Evolutionary conservation across 1,140 invertebrate species (phyloP).

Genomic region (Holotrichia oblita): DNA sequence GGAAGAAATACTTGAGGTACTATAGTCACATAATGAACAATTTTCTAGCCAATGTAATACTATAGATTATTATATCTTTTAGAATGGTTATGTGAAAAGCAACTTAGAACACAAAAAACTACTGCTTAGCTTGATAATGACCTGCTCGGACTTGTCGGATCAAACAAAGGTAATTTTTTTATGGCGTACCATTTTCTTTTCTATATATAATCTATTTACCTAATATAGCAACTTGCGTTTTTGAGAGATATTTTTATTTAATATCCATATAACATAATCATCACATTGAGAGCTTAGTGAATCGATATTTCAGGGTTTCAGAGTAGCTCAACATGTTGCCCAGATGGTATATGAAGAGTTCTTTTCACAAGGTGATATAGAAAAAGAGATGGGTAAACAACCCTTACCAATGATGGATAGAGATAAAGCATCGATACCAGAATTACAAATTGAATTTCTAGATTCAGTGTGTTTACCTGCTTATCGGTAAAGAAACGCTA

Average conservation of each 20-base stretch:
- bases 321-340: conserved; percentile 73
- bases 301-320: conserved; percentile 63
- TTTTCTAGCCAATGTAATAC: background rate
- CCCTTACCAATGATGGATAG: conserved; percentile 85
- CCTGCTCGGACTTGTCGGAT: conserved; percentile 84
- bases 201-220: no score
- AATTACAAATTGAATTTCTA: conserved; percentile 84
- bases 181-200: background rate
- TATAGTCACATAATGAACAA: background rate
- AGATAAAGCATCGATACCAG: conserved; percentile 83
- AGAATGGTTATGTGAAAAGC: conserved; percentile 70
- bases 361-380: conserved; percentile 87
- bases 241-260: no score
- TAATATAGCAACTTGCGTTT: no score
- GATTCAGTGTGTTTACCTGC: conserved; percentile 62
- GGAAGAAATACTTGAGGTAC: conserved; percentile 55
- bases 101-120: conserved; percentile 69
- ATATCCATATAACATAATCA: no score
- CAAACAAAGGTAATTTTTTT: conserved; percentile 74
- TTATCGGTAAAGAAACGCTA: conserved; percentile 56
- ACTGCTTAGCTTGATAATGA: conserved; percentile 82
- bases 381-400: conserved; percentile 80
- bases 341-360: conserved; percentile 85
- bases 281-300: background rate
- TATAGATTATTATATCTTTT: no score